These are phyloP conservation scores for Aix galericulata DNA, from an alignment of 2,113 vertebrate genomes.

Conservation along the genomic window DNA sequence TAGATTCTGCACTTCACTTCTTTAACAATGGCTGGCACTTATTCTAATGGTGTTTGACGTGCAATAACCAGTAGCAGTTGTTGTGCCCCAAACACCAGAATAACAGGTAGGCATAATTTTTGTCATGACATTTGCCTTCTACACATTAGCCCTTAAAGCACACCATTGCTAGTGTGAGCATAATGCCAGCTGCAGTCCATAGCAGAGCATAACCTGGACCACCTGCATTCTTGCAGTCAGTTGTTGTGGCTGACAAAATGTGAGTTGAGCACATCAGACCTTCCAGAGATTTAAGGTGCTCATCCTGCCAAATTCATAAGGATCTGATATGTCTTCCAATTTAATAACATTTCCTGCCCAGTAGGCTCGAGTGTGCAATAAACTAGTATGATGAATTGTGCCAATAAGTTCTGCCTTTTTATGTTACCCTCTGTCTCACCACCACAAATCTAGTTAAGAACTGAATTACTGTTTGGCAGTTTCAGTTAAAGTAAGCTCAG, in stretches of 20 bases:
- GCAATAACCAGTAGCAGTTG: background rate
- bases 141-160: rapidly evolving
- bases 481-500: constrained; percentile 25
- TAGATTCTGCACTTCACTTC: background rate
- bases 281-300: constrained; percentile 17
- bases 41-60: background rate
- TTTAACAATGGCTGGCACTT: background rate
- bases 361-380: background rate
- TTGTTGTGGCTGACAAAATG: background rate
- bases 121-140: background rate
- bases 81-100: background rate
- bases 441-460: constrained; percentile 42
- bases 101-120: background rate
- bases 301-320: background rate
- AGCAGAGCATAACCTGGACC: background rate
- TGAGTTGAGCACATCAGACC: background rate
- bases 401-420: constrained; percentile 50
- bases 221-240: background rate
- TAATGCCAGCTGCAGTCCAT: background rate
- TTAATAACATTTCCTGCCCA: constrained; percentile 37
- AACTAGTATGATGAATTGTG: background rate
- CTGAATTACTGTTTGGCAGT: constrained; percentile 40
- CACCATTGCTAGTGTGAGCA: background rate
- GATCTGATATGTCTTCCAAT: constrained; percentile 1
- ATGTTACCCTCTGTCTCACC: constrained; percentile 10